Conservation (phyloP, 1,140 invertebrate genomes). For the Euborellia annulipes region DNA sequence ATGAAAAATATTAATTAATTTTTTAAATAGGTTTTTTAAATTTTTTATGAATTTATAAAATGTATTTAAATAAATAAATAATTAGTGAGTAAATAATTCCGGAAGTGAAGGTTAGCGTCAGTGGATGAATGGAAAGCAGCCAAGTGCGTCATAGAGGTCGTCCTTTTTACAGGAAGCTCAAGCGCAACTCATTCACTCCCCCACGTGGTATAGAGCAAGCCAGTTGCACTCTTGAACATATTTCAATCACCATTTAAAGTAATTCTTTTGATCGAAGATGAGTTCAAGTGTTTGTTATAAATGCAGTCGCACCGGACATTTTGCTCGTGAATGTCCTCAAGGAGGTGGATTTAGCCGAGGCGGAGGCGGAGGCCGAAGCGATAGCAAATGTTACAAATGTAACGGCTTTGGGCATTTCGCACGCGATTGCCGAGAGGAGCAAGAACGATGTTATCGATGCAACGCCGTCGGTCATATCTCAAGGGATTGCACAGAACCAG, state of each 20-base stretch:
- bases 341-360: conserved; percentile 37
- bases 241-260: no score
- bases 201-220: conserved; percentile 7
- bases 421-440: conserved; percentile 76
- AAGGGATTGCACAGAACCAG: conserved; percentile 61
- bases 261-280: conserved; percentile 39
- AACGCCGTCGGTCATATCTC: conserved; percentile 75
- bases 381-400: conserved; percentile 82
- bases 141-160: no score
- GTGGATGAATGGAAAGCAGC: no score
- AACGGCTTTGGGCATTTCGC: conserved; percentile 86
- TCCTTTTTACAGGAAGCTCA: conserved; percentile 3
- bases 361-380: conserved; percentile 30
- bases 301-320: conserved; percentile 74
- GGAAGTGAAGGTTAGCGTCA: no score
- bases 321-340: conserved; percentile 67
- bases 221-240: no score
- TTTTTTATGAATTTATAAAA: no score
- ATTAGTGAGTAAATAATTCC: no score
- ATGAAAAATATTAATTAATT: no score
- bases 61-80: no score
- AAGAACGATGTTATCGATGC: conserved; percentile 67
- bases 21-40: no score
- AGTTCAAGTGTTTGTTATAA: conserved; percentile 73
- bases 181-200: conserved; percentile 8